Conservation (phyloP, 2,797 vertebrate species). For the Bradypodion ventrale region DNA sequence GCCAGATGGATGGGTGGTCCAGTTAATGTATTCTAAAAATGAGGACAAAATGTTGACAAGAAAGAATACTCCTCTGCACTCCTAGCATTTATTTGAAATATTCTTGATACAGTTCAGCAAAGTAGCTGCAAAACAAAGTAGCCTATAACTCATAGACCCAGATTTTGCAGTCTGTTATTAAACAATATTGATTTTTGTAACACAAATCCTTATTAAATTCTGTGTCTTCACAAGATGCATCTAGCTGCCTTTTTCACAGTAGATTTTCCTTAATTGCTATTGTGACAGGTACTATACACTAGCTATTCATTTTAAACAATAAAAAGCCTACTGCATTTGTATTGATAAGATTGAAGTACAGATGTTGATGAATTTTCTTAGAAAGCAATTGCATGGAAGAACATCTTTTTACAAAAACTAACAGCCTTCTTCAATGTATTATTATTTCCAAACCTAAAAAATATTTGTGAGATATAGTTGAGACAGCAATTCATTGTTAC, state of each 20-base stretch:
- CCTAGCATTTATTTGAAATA: not conserved
- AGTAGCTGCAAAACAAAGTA: not conserved
- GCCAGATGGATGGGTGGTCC: not conserved
- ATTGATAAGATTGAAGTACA: not conserved
- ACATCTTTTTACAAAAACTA: not conserved
- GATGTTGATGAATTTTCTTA: not conserved
- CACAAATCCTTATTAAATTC: conserved; percentile 1
- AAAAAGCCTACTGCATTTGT: not conserved
- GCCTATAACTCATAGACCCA: not conserved
- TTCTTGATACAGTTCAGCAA: conserved; percentile 10
- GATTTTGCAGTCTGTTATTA: conserved; percentile 6
- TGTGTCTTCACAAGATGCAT: not conserved
- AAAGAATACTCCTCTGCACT: not conserved
- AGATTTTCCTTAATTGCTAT: not conserved
- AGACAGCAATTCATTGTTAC: not conserved
- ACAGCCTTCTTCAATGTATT: not conserved
- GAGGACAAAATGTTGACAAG: not conserved
- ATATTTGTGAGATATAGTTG: not conserved
- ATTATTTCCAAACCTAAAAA: not conserved
- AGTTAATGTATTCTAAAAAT: not conserved
- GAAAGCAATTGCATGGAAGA: not conserved
- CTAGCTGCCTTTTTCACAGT: conserved; percentile 9
- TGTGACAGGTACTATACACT: not conserved
- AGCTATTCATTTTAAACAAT: not conserved
- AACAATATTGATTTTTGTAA: conserved; percentile 12